Evolutionary conservation across 2,797 vertebrate species (phyloP), one percentile per base, ranked within the genome.

Genomic region (Xenentodon cancila): DNA sequence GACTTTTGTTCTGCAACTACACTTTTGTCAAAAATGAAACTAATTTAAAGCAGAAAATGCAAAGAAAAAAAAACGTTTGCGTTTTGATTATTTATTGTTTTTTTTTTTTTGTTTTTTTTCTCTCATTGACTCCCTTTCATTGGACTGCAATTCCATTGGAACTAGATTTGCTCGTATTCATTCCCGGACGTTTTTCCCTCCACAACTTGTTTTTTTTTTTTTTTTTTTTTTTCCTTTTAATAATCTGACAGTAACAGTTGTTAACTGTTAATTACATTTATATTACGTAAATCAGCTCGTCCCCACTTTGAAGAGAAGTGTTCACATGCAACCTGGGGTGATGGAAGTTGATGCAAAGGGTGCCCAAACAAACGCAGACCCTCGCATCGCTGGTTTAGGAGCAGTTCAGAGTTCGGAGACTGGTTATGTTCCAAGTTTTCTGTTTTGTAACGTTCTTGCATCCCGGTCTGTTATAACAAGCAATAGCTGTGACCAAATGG

Each of bases 41-140:
- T 97, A 97, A 97, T 97, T 97, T 97, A 97, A 97, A 98, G 89
- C 90, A 92, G 92, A 93, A 92, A 82, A 95, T 92, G 92, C 93
- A 93, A 95, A 93, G 94, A 88, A 88, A 89, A 75, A 79, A n/a
- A 46, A 17, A 20, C 19, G 78, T 87, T 92, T 92, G 96, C 92
- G 92, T 94, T 96, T 96, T 95, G 94, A 96, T 97, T 98, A 97
- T 98, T 99, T 98, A 97, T 98, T 98, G 95, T 96, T 93, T 91
- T 93, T 92, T 90, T 84, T 86, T 84, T 57, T 71, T 50, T 68
- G 89, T 82, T 84, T 84, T 56, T 75, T 92, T 93, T 92, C 89
- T 84, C 84, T 84, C 54, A 57, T 79, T 46, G 84, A 79, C 87
- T 84, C 86, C 89, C 92, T 93, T 90, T 92, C 95, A 94, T 96